A percentile compares a stretch with the other conserved stretches of the same genome.
Conservation (phyloP, 1,140 invertebrate genomes). For the Drosophila paulistorum region DNA sequence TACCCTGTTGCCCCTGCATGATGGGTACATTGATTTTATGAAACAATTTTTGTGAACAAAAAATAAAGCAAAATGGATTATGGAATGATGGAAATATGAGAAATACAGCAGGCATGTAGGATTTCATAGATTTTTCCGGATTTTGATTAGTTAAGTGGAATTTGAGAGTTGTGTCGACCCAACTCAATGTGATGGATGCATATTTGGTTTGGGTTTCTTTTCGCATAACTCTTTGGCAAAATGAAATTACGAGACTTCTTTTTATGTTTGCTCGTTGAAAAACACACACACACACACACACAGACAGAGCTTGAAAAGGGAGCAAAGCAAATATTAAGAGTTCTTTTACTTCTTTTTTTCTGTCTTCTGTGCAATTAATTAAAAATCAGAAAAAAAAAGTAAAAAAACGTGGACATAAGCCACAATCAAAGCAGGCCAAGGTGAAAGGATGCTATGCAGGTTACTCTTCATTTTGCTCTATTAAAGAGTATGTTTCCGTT, state of each 20-base stretch:
- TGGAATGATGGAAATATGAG: too few species aligned
- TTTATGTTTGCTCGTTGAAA: constrained; percentile 44
- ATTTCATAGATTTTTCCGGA: too few species aligned
- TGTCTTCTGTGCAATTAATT: constrained; percentile 70
- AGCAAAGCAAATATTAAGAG: constrained; percentile 71
- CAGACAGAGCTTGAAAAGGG: neutral
- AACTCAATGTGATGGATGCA: neutral
- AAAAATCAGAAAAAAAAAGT: constrained; percentile 53
- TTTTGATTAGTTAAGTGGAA: constrained; percentile 11
- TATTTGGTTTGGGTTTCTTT: neutral
- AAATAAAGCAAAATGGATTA: too few species aligned
- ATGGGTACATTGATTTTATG: too few species aligned
- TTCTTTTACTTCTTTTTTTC: constrained; percentile 1
- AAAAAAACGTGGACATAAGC: constrained; percentile 45
- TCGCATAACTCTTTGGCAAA: constrained; percentile 43
- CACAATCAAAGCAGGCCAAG: constrained; percentile 10
- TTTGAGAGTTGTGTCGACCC: constrained; percentile 11
- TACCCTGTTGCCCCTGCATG: neutral
- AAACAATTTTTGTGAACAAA: too few species aligned
- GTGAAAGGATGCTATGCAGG: neutral
- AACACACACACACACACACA: neutral
- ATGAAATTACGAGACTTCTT: constrained; percentile 67
- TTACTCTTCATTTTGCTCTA: neutral
- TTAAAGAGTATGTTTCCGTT: neutral
- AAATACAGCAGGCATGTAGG: too few species aligned